Evolutionary conservation across 2,888 invertebrate genomes (phyloP).

Genomic region (Oscheius sp.): DNA sequence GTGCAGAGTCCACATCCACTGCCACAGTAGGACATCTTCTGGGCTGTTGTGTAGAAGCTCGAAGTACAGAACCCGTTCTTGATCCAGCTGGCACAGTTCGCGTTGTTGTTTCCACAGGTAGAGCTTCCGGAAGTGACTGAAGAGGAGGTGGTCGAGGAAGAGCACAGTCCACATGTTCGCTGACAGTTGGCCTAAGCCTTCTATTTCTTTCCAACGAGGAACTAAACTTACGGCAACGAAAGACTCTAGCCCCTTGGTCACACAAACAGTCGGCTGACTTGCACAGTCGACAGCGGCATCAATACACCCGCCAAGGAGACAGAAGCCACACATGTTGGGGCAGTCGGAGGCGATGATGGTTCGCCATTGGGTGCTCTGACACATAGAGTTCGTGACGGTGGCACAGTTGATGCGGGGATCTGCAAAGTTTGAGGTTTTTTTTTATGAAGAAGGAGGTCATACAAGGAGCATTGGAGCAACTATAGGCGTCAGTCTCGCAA

Average conservation of each 20-base stretch:
- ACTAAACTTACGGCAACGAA: background rate
- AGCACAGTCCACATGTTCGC: conserved; percentile 19
- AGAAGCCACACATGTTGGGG: conserved; percentile 34
- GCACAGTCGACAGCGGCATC: conserved; percentile 20
- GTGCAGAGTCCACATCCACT: conserved; percentile 7
- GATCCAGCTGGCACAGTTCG: conserved; percentile 27
- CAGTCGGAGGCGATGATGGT: conserved; percentile 34
- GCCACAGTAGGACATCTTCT: conserved; percentile 4
- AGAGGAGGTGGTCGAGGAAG: background rate
- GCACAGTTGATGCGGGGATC: conserved; percentile 29
- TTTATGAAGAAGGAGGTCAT: too few relatives aligned
- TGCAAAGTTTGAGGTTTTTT: background rate
- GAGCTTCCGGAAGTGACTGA: background rate
- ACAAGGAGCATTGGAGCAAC: background rate
- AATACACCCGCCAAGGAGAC: conserved; percentile 25
- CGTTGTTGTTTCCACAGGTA: conserved; percentile 7
- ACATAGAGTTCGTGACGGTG: conserved; percentile 19
- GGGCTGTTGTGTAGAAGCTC: conserved; percentile 25
- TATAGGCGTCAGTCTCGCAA: background rate
- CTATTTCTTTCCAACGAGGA: too few relatives aligned
- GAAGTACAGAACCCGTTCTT: conserved; percentile 31
- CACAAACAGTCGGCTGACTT: conserved; percentile 6
- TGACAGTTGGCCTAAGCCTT: background rate
- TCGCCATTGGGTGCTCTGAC: conserved; percentile 24
- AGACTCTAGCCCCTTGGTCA: background rate